These are phyloP conservation scores for Romanogobio albipinnatus DNA, from an alignment of 2,113 vertebrate genomes.

Conservation along the genomic window DNA sequence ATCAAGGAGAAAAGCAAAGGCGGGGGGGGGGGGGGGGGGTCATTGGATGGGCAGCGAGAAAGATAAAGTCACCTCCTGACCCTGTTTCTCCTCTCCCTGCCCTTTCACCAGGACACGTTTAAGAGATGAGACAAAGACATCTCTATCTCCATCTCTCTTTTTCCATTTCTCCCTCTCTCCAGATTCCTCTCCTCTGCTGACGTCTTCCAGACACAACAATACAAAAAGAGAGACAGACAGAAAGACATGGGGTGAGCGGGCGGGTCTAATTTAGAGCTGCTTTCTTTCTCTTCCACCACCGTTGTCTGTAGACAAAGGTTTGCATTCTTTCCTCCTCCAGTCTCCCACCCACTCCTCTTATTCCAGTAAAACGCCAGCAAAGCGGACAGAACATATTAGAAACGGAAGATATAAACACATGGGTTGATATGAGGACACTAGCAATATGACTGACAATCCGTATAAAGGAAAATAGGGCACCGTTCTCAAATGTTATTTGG, in stretches of 20 bases:
- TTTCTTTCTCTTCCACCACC: slow-evolving; percentile 57
- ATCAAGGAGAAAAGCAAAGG: neutral
- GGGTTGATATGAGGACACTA: slow-evolving; percentile 37
- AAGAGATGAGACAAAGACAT: slow-evolving; percentile 67
- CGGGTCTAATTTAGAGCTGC: slow-evolving; percentile 32
- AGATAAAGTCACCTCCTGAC: slow-evolving; percentile 35
- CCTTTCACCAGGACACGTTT: slow-evolving; percentile 61
- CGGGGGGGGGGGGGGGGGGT: too few species aligned
- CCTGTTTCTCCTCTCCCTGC: slow-evolving; percentile 59
- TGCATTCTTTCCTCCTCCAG: slow-evolving; percentile 58
- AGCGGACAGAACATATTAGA: slow-evolving; percentile 26
- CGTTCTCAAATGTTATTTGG: neutral
- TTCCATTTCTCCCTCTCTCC: slow-evolving; percentile 64
- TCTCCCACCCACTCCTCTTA: slow-evolving; percentile 46
- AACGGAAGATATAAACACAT: slow-evolving; percentile 45
- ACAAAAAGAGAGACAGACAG: slow-evolving; percentile 69
- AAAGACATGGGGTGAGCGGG: slow-evolving; percentile 52
- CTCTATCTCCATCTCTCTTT: slow-evolving; percentile 66
- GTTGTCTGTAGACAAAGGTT: slow-evolving; percentile 67
- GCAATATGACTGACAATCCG: neutral
- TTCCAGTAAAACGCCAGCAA: slow-evolving; percentile 30
- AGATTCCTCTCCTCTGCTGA: slow-evolving; percentile 76
- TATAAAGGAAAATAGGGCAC: neutral
- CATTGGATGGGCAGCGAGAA: too few species aligned
- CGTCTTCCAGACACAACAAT: slow-evolving; percentile 73